Conservation (phyloP, 2,888 invertebrate genomes). For the Mesodorylaimus sp. region DNA sequence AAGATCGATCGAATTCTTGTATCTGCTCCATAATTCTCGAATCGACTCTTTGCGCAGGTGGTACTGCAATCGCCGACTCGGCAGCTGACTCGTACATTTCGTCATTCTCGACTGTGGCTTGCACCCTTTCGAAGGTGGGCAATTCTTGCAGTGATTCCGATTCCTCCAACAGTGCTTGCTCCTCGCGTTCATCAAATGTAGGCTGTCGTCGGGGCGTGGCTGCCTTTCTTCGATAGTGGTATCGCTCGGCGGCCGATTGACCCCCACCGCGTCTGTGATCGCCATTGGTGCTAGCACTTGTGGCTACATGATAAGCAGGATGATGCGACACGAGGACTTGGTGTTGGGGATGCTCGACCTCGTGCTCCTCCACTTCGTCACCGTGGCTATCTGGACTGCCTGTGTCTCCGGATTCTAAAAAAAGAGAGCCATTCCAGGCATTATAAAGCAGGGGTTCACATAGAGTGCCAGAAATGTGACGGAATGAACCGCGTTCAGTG, state of each 20-base stretch:
- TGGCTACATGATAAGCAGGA: too few species aligned
- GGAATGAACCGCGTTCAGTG: too few species aligned
- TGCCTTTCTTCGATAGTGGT: not conserved
- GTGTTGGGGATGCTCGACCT: not conserved
- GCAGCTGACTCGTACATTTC: not conserved
- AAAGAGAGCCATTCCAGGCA: too few species aligned
- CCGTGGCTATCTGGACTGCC: not conserved
- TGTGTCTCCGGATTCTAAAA: too few species aligned
- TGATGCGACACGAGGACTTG: too few species aligned
- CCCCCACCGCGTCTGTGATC: too few species aligned
- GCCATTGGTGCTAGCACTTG: too few species aligned
- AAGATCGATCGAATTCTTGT: conserved; percentile 11
- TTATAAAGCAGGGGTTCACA: too few species aligned
- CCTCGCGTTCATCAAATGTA: conserved; percentile 9
- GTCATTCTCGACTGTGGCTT: not conserved
- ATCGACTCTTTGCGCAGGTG: conserved; percentile 2
- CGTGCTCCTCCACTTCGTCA: not conserved
- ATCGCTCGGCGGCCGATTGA: conserved; percentile 1
- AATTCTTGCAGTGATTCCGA: too few species aligned
- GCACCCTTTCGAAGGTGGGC: not conserved
- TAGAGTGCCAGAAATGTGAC: too few species aligned
- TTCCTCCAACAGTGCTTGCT: not conserved
- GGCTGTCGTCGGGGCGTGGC: not conserved
- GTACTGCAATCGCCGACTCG: not conserved
- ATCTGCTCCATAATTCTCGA: conserved; percentile 9